phyloP scores from a whole-genome alignment of 2,797 vertebrate species.

The Morus bassanus region DNA sequence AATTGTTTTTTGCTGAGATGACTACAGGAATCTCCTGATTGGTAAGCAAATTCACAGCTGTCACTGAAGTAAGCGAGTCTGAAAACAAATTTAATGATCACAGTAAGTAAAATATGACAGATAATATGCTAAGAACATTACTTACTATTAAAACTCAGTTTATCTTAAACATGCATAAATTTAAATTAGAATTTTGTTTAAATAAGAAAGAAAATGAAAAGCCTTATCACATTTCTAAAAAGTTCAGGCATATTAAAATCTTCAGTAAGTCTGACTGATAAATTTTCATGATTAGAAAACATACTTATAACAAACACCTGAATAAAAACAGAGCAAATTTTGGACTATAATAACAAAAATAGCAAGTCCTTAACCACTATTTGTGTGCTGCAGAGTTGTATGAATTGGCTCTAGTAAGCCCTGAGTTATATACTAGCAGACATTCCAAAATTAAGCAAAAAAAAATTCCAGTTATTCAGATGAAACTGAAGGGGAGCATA shows the following conservation, averaged over 20 bases:
- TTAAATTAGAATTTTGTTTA: background rate
- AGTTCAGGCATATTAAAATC: background rate
- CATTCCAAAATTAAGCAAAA: background rate
- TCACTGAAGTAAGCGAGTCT: conserved; percentile 90
- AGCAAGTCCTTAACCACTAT: background rate
- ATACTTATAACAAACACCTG: background rate
- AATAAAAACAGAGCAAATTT: background rate
- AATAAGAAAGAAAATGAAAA: background rate
- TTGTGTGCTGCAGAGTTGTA: background rate
- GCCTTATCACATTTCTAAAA: background rate
- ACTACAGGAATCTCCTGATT: conserved; percentile 86
- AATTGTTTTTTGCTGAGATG: conserved; percentile 79
- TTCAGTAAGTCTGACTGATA: background rate
- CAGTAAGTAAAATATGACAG: background rate
- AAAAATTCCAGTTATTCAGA: background rate
- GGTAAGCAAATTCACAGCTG: conserved; percentile 86
- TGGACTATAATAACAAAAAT: background rate
- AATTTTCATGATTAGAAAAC: background rate
- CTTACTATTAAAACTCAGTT: background rate
- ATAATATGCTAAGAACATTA: background rate
- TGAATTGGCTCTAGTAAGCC: background rate
- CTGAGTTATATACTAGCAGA: background rate
- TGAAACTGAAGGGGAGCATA: background rate
- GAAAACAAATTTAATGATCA: conserved; percentile 40
- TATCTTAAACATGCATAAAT: background rate